A percentile compares a stretch with the other conserved stretches of the same genome.
These are phyloP conservation scores for Neofelis nebulosa DNA, from an alignment of 2,113 vertebrate species.

Conservation along the genomic window DNA sequence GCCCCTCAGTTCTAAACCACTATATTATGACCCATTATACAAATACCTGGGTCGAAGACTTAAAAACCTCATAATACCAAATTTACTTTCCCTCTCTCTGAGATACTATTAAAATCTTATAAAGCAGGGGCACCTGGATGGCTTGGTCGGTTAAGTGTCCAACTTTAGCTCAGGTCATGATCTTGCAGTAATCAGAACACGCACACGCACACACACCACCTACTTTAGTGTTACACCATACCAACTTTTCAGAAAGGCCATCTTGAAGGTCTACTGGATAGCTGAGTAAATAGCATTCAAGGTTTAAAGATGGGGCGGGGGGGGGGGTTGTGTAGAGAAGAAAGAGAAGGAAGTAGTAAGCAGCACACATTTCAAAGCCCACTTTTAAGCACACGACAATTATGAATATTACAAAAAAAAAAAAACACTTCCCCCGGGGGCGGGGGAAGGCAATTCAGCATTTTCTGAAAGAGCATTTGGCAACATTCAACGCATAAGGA, in stretches of 20 bases:
- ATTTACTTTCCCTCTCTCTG: neutral
- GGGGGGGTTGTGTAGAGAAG: constrained; percentile 22
- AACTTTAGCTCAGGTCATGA: too few species aligned
- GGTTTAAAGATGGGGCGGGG: constrained; percentile 62
- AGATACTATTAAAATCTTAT: neutral
- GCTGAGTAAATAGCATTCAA: constrained; percentile 78
- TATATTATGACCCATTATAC: neutral
- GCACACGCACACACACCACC: constrained; percentile 25
- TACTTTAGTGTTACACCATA: constrained; percentile 71
- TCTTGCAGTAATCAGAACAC: neutral
- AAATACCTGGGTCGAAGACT: neutral
- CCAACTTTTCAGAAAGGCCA: constrained; percentile 59
- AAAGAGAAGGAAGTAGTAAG: constrained; percentile 56
- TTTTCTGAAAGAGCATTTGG: constrained; percentile 49
- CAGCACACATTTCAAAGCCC: constrained; percentile 85
- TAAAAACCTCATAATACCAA: neutral
- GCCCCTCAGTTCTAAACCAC: neutral
- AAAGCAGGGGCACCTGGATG: too few species aligned
- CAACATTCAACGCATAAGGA: constrained; percentile 92
- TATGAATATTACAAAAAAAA: constrained; percentile 24
- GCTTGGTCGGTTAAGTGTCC: too few species aligned
- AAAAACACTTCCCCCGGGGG: neutral
- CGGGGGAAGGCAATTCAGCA: constrained; percentile 56
- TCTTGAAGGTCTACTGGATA: constrained; percentile 64
- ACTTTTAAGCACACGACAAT: constrained; percentile 81